Evolutionary conservation across 2,888 invertebrate species (phyloP).

Genomic region (Drosophila nigritarsus): DNA sequence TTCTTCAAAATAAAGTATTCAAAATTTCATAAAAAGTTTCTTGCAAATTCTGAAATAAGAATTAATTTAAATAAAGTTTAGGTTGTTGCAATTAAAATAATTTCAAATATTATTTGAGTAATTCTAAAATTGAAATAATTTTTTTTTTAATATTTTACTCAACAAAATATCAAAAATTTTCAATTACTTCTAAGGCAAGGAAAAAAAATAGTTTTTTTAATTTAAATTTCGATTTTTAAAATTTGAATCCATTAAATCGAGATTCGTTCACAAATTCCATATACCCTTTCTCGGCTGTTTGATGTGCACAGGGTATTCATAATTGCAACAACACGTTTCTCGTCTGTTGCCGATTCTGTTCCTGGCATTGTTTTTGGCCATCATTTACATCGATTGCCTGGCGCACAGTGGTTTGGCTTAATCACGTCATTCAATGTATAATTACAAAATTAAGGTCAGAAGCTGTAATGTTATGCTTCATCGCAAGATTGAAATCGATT

Average conservation of each 20-base stretch:
- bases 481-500: background rate
- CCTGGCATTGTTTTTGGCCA: slow-evolving; percentile 58
- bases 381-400: slow-evolving; percentile 68
- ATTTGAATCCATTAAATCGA: background rate
- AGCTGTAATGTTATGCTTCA: no score
- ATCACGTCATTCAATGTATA: background rate
- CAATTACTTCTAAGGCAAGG: no score
- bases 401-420: slow-evolving; percentile 40
- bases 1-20: background rate
- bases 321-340: slow-evolving; percentile 30
- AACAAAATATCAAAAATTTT: background rate
- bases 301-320: slow-evolving; percentile 15
- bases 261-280: background rate
- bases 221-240: background rate
- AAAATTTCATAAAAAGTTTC: background rate
- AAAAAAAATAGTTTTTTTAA: no score
- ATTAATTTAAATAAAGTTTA: background rate
- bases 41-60: background rate
- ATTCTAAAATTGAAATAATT: background rate
- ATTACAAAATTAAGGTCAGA: background rate
- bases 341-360: slow-evolving; percentile 37
- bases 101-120: background rate
- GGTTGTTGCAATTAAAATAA: background rate
- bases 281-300: no score
- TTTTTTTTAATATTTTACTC: background rate